These are phyloP conservation scores for Dromaius novaehollandiae DNA, from an alignment of 2,113 vertebrate species.

Conservation along the genomic window DNA sequence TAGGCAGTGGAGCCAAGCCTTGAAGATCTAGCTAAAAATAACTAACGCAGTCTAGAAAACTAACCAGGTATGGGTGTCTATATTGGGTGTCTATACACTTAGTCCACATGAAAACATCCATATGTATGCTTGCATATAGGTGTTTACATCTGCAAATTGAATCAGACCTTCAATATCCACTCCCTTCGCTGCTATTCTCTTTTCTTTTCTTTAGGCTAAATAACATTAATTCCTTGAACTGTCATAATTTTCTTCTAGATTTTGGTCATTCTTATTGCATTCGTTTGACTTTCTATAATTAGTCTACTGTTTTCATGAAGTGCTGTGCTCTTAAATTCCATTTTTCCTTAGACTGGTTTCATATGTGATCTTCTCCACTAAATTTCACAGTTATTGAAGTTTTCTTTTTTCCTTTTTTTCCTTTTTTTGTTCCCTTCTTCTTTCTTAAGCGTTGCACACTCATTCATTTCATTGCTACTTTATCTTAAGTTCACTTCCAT, in stretches of 20 bases:
- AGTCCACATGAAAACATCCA: rapidly evolving
- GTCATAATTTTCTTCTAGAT: not conserved
- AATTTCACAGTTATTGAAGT: not conserved
- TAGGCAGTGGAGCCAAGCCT: not conserved
- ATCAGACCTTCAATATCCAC: not conserved
- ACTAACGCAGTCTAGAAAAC: not conserved
- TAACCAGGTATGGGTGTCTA: not conserved
- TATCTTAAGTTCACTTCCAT: not conserved
- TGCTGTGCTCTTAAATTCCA: rapidly evolving
- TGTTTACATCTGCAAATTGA: not conserved
- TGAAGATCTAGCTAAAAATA: not conserved
- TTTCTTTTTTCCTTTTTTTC: not conserved
- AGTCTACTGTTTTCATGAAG: rapidly evolving
- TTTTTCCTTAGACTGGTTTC: not conserved
- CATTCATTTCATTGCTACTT: not conserved
- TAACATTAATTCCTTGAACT: not conserved
- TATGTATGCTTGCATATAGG: rapidly evolving
- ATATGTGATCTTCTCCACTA: not conserved
- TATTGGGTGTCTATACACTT: not conserved
- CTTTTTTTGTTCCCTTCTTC: not conserved
- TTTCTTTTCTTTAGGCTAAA: not conserved
- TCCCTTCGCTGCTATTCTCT: not conserved
- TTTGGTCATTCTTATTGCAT: not conserved
- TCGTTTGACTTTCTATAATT: rapidly evolving
- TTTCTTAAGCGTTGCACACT: not conserved